Conservation (phyloP, 2,113 vertebrate species). For the Hyaena hyaena region DNA sequence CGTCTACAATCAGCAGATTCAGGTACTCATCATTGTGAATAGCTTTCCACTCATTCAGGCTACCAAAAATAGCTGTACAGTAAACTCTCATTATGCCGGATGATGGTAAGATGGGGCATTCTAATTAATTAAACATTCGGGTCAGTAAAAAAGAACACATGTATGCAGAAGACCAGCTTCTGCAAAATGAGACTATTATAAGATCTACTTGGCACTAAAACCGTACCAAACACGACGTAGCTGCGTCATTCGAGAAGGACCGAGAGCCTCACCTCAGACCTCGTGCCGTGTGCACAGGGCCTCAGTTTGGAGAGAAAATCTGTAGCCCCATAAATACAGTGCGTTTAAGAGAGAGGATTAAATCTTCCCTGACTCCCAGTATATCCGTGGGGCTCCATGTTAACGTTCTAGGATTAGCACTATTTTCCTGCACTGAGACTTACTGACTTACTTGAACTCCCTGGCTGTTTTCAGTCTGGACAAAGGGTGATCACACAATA, state of each 20-base stretch:
- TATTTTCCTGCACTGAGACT: too few species aligned
- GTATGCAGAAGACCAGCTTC: background rate
- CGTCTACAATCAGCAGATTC: constrained; percentile 72
- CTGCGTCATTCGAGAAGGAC: rapidly evolving
- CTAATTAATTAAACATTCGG: constrained; percentile 63
- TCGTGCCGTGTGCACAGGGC: rapidly evolving
- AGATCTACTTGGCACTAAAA: background rate
- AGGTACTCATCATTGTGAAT: constrained; percentile 43
- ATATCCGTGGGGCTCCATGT: rapidly evolving
- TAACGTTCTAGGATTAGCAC: rapidly evolving
- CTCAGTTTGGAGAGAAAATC: background rate
- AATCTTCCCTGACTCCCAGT: background rate
- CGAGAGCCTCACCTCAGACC: rapidly evolving
- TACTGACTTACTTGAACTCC: background rate
- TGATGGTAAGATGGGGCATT: background rate
- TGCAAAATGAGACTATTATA: background rate
- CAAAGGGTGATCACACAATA: background rate
- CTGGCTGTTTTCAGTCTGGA: background rate
- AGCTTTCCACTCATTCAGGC: background rate
- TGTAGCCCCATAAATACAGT: rapidly evolving
- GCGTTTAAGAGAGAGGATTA: too few species aligned
- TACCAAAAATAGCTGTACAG: constrained; percentile 56
- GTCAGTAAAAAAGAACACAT: background rate
- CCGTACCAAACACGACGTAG: rapidly evolving
- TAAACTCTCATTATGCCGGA: constrained; percentile 51